Base-by-base conservation (phyloP, 2,113 vertebrate species). In the Trochalopteron elliotii region DNA sequence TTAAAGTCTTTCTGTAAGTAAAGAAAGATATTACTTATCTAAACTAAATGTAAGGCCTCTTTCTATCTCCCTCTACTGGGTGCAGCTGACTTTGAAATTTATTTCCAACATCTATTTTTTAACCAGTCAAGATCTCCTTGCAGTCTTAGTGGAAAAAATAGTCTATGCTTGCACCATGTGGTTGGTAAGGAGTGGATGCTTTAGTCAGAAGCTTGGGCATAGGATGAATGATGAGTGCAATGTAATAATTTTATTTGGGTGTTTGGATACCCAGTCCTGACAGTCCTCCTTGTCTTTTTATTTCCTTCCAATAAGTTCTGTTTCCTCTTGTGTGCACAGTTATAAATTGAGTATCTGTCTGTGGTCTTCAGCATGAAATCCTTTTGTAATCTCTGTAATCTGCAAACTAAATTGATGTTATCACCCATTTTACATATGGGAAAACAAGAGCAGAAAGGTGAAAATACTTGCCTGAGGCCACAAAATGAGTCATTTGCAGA, bases 401-500 rank as follows among this genome's bases (percentile, higher is more conserved):
- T 88, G 60, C 60, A 67, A 89, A 64, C 44, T 61, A 16, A 74
- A 9, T 44, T 23, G 47, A 83, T 87, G 67, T 74, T 95, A 69
- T 65, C 57, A 52, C 70, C 30, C 52, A 21, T 92, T 87, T 94
- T 92, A 44, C 76, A 33, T 74, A 39, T 56, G 69, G 82, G 87
- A 93, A 93, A 96, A 96, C 90, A 91, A 91, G 95, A 96, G 67
- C 87, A 93, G 95, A 97, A 91, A 96, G 96, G 93, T 96, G 95
- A 96, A 95, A 95, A 75, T 60, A 94, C 94, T 97, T 95, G 87
- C 96, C 96, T 95, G 94, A 95, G 95, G 83, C 89, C 90, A 90
- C 82, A 83, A 95, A 90, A 70, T 47, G 65, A 79, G 47, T 93
- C 37, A 65, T 61, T 67, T 85, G 25, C 49, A 67, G 83, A 96